phyloP scores from a whole-genome alignment of 2,113 vertebrate species.

The Nansenia antarctica region DNA sequence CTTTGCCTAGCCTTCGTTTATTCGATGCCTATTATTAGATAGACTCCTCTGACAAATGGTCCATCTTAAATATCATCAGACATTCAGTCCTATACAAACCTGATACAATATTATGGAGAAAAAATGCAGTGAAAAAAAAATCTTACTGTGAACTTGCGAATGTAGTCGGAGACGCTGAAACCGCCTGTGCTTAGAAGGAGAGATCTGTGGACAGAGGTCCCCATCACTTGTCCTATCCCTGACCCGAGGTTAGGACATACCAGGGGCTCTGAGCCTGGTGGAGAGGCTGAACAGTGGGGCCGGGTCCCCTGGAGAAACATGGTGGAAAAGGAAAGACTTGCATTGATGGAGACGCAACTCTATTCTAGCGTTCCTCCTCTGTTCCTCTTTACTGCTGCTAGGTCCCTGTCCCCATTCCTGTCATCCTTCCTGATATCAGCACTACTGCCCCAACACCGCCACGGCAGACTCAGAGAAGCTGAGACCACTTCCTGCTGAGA shows the following conservation, averaged over 20 bases:
- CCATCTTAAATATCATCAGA: background rate
- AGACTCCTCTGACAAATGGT: background rate
- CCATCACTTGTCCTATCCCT: constrained; percentile 66
- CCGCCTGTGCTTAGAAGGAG: constrained; percentile 72
- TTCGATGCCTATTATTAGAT: background rate
- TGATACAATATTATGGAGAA: background rate
- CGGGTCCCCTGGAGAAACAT: constrained; percentile 33
- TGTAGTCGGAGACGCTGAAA: constrained; percentile 78
- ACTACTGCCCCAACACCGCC: constrained; percentile 20
- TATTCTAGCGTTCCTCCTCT: constrained; percentile 73
- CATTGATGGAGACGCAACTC: constrained; percentile 67
- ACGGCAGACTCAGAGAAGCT: background rate
- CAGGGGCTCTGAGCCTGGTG: background rate
- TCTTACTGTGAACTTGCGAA: constrained; percentile 81
- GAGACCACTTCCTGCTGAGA: constrained; percentile 51
- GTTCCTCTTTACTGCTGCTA: constrained; percentile 23
- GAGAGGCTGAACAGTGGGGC: background rate
- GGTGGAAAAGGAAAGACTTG: constrained; percentile 57
- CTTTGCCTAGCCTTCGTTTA: background rate
- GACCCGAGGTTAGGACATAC: constrained; percentile 9
- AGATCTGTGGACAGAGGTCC: constrained; percentile 71
- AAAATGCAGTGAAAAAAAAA: background rate
- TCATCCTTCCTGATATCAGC: constrained; percentile 69
- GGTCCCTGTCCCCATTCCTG: constrained; percentile 67
- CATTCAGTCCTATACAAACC: background rate